Conservation (phyloP, 2,113 vertebrate genomes). For the Indicator maculatus region DNA sequence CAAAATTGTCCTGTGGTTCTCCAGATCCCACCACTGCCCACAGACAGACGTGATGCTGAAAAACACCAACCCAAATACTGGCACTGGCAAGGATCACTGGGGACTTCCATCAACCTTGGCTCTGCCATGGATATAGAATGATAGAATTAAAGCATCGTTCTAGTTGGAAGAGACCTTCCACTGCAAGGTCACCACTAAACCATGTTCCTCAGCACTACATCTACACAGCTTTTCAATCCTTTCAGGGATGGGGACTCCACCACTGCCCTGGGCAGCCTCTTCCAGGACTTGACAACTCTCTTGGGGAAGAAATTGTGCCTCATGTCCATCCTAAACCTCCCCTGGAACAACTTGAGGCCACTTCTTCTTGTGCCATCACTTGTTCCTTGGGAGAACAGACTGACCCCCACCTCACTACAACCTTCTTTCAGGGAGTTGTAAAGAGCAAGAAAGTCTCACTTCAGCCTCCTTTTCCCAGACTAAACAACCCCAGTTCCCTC, state of each 20-base stretch:
- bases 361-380: no score
- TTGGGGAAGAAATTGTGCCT: no score
- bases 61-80: neutral
- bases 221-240: neutral
- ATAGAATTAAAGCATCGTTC: neutral
- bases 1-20: neutral
- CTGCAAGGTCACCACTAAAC: neutral
- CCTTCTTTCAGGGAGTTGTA: no score
- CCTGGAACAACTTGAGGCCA: no score
- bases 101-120: neutral
- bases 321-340: no score
- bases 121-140: neutral
- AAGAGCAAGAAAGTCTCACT: no score
- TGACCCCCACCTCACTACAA: no score
- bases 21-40: neutral
- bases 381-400: no score
- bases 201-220: neutral
- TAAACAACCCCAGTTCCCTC: no score
- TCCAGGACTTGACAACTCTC: no score
- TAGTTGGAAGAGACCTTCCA: neutral
- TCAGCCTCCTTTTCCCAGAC: no score
- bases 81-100: neutral
- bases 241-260: neutral
- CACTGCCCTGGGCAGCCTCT: no score
- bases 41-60: rapidly evolving